These are phyloP conservation scores for Scaptomyza caliginosa DNA, from an alignment of 2,888 invertebrate species.

Conservation along the genomic window DNA sequence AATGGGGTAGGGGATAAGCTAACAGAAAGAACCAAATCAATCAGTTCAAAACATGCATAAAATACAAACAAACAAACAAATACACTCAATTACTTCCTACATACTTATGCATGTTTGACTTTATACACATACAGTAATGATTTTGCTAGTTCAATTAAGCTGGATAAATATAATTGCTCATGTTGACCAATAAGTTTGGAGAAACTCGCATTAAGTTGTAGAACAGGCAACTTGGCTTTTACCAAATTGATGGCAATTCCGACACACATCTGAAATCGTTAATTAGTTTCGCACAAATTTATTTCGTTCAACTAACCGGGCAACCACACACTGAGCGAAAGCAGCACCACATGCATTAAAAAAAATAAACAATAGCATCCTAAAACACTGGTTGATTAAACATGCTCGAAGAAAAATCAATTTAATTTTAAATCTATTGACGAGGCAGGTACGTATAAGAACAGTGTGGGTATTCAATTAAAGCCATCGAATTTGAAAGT, in stretches of 20 bases:
- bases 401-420: slow-evolving; percentile 14
- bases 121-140: too few species aligned
- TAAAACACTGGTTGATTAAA: slow-evolving; percentile 26
- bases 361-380: slow-evolving; percentile 29
- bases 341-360: background rate
- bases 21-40: background rate
- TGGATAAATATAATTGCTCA: slow-evolving; percentile 34
- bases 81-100: background rate
- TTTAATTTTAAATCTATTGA: slow-evolving; percentile 11
- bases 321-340: background rate
- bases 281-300: slow-evolving; percentile 65
- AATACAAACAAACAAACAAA: background rate
- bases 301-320: slow-evolving; percentile 23
- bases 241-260: slow-evolving; percentile 37
- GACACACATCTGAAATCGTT: slow-evolving; percentile 30
- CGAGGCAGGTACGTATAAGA: background rate
- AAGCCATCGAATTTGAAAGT: slow-evolving; percentile 23
- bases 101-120: background rate
- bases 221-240: slow-evolving; percentile 35
- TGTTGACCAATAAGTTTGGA: slow-evolving; percentile 19
- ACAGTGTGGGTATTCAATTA: slow-evolving; percentile 4
- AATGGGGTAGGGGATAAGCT: background rate
- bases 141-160: slow-evolving; percentile 28
- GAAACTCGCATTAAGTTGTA: slow-evolving; percentile 22
- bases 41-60: background rate